Percentiles rank a stretch among this genome's conserved stretches.
These are phyloP conservation scores for Caerostris extrusa DNA, from an alignment of 1,140 invertebrate species.

Conservation along the genomic window DNA sequence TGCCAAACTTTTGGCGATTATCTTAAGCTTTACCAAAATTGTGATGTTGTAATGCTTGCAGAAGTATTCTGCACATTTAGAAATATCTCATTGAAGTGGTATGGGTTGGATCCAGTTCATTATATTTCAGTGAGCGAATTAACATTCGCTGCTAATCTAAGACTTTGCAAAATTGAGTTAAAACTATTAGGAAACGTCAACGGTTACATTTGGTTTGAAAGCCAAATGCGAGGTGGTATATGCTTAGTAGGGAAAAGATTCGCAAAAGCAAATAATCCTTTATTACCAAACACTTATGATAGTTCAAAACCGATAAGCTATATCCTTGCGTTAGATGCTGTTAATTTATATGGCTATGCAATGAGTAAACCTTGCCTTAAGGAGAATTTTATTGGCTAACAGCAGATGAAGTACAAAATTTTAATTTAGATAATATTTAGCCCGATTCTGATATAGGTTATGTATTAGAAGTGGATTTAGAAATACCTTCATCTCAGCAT, in stretches of 20 bases:
- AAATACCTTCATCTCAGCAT: slow-evolving; percentile 79
- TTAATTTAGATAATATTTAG: slow-evolving; percentile 23
- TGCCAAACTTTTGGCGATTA: background rate
- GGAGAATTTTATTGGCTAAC: slow-evolving; percentile 54
- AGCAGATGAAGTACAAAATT: slow-evolving; percentile 57
- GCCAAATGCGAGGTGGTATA: slow-evolving; percentile 7
- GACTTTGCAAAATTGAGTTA: slow-evolving; percentile 11
- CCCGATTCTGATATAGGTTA: slow-evolving; percentile 73
- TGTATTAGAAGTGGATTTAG: slow-evolving; percentile 79
- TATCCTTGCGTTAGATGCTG: slow-evolving; percentile 55
- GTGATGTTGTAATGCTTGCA: background rate
- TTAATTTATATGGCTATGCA: slow-evolving; percentile 77
- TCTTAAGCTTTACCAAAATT: slow-evolving; percentile 8
- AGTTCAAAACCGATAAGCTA: background rate
- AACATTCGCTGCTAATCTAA: slow-evolving; percentile 4
- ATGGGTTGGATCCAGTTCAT: slow-evolving; percentile 6
- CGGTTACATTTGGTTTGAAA: slow-evolving; percentile 43
- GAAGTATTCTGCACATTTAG: background rate
- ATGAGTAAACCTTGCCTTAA: slow-evolving; percentile 73
- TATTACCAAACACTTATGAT: background rate
- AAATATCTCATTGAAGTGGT: background rate
- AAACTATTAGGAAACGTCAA: background rate
- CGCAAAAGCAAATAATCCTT: background rate
- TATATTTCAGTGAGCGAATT: background rate
- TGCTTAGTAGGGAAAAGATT: slow-evolving; percentile 56